phyloP scores from a whole-genome alignment of 2,113 vertebrate genomes.

The Rhinolophus sinicus region DNA sequence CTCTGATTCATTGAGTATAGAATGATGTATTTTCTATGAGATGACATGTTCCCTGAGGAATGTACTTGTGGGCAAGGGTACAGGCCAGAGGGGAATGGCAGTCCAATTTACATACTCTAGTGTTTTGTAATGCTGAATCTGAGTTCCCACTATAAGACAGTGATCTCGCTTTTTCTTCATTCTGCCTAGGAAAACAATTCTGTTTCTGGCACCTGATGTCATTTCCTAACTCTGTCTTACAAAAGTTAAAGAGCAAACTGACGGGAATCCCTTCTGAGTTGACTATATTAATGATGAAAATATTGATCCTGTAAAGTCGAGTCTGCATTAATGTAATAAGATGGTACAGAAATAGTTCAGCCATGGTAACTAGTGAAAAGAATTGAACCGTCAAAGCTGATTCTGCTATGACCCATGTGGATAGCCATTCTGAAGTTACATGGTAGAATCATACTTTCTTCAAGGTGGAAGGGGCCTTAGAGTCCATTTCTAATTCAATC shows the following conservation, averaged over 20 bases:
- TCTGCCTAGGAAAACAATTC: slow-evolving; percentile 49
- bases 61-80: slow-evolving; percentile 48
- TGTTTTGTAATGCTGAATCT: slow-evolving; percentile 47
- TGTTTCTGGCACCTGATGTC: slow-evolving; percentile 71
- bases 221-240: slow-evolving; percentile 49
- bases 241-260: not conserved
- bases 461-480: not conserved
- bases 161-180: slow-evolving; percentile 57
- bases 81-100: not conserved
- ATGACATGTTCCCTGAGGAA: slow-evolving; percentile 74
- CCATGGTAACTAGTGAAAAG: not conserved
- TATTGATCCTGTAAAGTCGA: not conserved
- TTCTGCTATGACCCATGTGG: not conserved
- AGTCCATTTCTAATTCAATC: slow-evolving; percentile 3
- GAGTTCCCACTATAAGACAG: slow-evolving; percentile 50
- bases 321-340: not conserved
- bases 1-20: slow-evolving; percentile 55
- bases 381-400: not conserved
- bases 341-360: not conserved
- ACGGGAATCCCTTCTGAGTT: not conserved
- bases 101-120: slow-evolving; percentile 66
- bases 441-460: not conserved
- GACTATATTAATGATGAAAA: not conserved
- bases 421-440: not conserved
- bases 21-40: slow-evolving; percentile 72